phyloP scores from a whole-genome alignment of 2,113 vertebrate species.

The Ascaphus truei region DNA sequence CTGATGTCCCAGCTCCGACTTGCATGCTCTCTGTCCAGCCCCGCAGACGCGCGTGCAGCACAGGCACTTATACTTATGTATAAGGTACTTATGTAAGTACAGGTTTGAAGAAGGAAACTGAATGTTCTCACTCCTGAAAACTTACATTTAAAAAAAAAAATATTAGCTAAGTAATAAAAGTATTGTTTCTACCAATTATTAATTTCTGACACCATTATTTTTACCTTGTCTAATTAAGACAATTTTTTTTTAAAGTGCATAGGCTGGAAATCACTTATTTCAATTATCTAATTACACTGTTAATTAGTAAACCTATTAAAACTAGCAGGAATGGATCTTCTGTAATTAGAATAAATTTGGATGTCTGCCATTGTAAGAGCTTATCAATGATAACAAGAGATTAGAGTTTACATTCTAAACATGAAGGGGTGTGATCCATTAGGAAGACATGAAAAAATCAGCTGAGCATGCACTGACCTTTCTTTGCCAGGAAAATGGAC shows the following conservation, averaged over 20 bases:
- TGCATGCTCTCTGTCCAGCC: too few species aligned
- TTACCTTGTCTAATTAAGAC: constrained; percentile 1
- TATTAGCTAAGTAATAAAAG: too few species aligned
- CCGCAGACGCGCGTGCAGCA: too few species aligned
- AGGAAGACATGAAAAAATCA: constrained; percentile 7
- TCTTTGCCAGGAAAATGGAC: not conserved
- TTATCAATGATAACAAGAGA: not conserved
- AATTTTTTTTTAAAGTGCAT: not conserved
- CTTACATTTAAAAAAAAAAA: too few species aligned
- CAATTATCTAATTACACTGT: constrained; percentile 12
- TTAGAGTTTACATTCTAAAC: constrained; percentile 22
- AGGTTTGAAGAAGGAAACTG: too few species aligned
- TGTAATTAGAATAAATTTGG: constrained; percentile 5
- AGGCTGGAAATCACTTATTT: not conserved
- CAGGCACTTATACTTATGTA: too few species aligned
- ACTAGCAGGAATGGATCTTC: not conserved
- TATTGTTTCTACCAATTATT: too few species aligned
- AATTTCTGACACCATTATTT: not conserved
- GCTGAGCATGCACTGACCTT: not conserved
- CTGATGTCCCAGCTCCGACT: too few species aligned
- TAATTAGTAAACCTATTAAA: constrained; percentile 8
- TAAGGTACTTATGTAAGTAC: too few species aligned
- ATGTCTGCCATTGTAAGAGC: not conserved
- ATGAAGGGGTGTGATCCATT: constrained; percentile 23
- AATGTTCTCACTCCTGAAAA: too few species aligned